Evolutionary conservation across 2,888 invertebrate species (phyloP).

Genomic region (Cosmia pyralina): DNA sequence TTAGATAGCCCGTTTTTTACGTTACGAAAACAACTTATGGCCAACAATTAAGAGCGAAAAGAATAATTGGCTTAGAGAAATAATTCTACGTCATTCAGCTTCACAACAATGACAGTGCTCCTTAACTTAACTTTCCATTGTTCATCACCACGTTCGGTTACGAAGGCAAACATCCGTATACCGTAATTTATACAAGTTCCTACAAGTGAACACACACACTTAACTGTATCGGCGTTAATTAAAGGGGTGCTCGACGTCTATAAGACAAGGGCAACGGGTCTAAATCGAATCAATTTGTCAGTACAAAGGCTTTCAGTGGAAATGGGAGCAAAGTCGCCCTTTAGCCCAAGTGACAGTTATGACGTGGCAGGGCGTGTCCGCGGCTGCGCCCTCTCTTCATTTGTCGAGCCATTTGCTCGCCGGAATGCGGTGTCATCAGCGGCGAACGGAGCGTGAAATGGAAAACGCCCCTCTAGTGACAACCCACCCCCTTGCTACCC

Average conservation of each 20-base stretch:
- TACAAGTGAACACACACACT: conserved; percentile 44
- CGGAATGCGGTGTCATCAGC: conserved; percentile 90
- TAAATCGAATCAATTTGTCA: conserved; percentile 84
- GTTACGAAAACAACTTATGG: conserved; percentile 66
- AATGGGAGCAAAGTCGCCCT: conserved; percentile 69
- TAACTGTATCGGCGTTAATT: conserved; percentile 55
- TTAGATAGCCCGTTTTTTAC: conserved; percentile 62
- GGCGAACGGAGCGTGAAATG: conserved; percentile 89
- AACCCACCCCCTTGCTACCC: conserved; percentile 73
- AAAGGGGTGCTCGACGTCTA: conserved; percentile 52
- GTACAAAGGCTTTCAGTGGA: conserved; percentile 71
- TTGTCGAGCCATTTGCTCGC: conserved; percentile 89
- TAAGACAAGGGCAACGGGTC: conserved; percentile 67
- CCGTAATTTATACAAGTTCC: conserved; percentile 34
- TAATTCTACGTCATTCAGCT: conserved; percentile 68
- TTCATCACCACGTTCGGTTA: conserved; percentile 54
- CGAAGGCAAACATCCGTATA: conserved; percentile 31
- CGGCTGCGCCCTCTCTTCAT: conserved; percentile 86
- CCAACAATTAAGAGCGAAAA: conserved; percentile 72
- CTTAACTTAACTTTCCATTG: conserved; percentile 68
- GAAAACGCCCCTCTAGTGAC: conserved; percentile 88
- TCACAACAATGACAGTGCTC: conserved; percentile 60
- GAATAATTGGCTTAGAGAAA: conserved; percentile 66
- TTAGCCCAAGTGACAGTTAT: conserved; percentile 85
- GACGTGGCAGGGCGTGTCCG: conserved; percentile 86